These are phyloP conservation scores for Megalurothrips usitatus DNA, from an alignment of 2,888 invertebrate genomes.

Conservation along the genomic window DNA sequence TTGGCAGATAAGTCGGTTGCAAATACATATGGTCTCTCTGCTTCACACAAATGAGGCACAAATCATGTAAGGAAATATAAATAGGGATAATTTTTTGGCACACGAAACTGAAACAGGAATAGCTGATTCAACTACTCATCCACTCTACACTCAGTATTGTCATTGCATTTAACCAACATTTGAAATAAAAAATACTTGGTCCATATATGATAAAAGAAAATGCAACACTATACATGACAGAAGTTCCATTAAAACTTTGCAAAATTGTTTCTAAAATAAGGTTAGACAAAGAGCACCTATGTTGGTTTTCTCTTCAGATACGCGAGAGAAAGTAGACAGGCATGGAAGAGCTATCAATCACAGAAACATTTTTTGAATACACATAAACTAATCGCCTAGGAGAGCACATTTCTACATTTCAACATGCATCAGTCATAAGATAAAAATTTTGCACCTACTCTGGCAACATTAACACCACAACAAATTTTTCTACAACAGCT, in stretches of 20 bases:
- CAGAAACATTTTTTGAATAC: constrained; percentile 1
- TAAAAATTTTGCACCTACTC: neutral
- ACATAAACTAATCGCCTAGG: neutral
- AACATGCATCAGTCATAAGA: neutral
- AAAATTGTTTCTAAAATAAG: too few species aligned
- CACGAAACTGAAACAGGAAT: neutral
- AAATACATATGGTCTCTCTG: too few species aligned
- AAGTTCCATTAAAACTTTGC: too few species aligned
- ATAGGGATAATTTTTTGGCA: neutral
- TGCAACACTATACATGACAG: too few species aligned
- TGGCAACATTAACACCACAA: neutral
- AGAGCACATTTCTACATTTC: neutral
- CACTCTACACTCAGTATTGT: neutral
- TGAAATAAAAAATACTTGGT: constrained; percentile 2
- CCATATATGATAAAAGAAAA: neutral
- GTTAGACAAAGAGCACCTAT: neutral
- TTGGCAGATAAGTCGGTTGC: neutral
- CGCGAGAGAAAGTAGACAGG: neutral
- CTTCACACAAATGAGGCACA: too few species aligned
- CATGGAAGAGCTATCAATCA: constrained; percentile 21
- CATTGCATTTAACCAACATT: neutral
- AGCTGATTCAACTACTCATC: neutral
- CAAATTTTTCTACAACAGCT: neutral
- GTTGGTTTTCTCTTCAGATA: neutral
- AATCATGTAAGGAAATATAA: too few species aligned